Percentiles rank a stretch among this genome's conserved stretches.
Conservation (phyloP, 2,797 vertebrate genomes). For the Tenualosa ilisha region DNA sequence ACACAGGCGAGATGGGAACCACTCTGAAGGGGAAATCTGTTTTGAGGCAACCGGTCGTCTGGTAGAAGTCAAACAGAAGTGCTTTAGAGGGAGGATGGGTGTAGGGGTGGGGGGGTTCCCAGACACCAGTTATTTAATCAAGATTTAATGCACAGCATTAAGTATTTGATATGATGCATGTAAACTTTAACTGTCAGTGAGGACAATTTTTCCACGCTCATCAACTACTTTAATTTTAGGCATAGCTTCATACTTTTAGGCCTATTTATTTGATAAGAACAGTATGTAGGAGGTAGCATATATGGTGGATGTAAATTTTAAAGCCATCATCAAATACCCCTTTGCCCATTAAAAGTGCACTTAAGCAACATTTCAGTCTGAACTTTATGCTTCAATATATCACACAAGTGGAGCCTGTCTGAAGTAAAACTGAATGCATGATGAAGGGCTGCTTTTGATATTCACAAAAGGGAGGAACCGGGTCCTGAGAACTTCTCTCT, state of each 20-base stretch:
- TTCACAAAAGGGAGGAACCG: slow-evolving; percentile 15
- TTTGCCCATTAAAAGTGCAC: background rate
- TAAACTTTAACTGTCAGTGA: background rate
- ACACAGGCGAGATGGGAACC: slow-evolving; percentile 5
- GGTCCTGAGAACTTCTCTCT: slow-evolving; percentile 21
- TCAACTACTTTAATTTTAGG: background rate
- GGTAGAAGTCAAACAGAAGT: slow-evolving; percentile 18
- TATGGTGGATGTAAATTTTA: background rate
- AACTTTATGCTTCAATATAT: slow-evolving; percentile 34
- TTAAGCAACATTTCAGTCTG: background rate
- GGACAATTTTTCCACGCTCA: background rate
- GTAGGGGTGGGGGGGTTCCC: background rate
- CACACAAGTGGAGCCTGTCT: slow-evolving; percentile 8
- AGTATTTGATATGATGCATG: background rate
- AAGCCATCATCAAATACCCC: background rate
- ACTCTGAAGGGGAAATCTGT: background rate
- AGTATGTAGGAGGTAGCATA: background rate
- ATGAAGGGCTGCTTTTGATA: slow-evolving; percentile 26
- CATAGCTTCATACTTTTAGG: background rate
- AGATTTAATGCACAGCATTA: background rate
- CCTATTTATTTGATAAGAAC: background rate
- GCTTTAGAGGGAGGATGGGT: background rate
- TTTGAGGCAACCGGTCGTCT: background rate
- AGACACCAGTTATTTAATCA: background rate
- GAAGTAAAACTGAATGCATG: slow-evolving; percentile 17